These are phyloP conservation scores for Dendrolimus pini DNA, from an alignment of 2,888 invertebrate genomes.

Conservation along the genomic window DNA sequence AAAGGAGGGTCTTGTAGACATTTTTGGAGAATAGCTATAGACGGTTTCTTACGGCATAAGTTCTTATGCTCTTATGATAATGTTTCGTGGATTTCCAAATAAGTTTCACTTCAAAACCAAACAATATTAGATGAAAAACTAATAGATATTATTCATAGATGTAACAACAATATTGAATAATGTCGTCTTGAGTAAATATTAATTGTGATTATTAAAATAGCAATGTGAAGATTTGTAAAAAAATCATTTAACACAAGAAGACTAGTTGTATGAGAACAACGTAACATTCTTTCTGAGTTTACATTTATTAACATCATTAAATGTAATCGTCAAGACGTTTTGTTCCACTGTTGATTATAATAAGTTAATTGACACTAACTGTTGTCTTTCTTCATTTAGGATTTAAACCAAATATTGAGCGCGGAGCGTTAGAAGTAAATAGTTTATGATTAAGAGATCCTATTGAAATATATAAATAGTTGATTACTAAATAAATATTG, in stretches of 20 bases:
- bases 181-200: no score
- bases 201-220: no score
- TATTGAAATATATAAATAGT: constrained; percentile 76
- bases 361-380: constrained; percentile 52
- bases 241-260: neutral
- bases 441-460: constrained; percentile 70
- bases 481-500: constrained; percentile 48
- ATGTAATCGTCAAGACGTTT: constrained; percentile 60
- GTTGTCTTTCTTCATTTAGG: constrained; percentile 69
- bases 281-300: constrained; percentile 55
- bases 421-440: constrained; percentile 68
- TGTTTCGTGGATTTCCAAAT: no score
- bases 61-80: no score
- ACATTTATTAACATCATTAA: constrained; percentile 54
- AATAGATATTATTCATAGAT: no score
- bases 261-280: constrained; percentile 18
- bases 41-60: no score
- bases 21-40: no score
- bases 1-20: no score
- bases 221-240: no score
- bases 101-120: no score
- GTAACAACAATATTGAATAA: no score
- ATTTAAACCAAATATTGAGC: constrained; percentile 74
- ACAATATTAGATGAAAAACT: no score
- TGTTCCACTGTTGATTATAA: constrained; percentile 62